Evolutionary conservation across 2,888 invertebrate species (phyloP).

Genomic region (Nemoura dubitans): DNA sequence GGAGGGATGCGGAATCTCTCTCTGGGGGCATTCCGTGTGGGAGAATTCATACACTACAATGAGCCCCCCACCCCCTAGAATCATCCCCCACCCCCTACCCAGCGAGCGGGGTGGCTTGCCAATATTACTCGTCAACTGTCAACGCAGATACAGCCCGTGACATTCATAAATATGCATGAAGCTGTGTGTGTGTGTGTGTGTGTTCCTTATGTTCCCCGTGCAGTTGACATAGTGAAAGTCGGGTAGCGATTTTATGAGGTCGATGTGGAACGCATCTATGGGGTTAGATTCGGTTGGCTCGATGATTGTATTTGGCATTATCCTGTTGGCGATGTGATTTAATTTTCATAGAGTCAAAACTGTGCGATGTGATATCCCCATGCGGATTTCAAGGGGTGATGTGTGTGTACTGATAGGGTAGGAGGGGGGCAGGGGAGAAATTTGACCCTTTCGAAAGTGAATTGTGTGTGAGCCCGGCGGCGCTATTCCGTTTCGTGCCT

Average conservation of each 20-base stretch:
- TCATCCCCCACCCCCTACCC: slow-evolving; percentile 32
- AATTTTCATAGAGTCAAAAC: slow-evolving; percentile 7
- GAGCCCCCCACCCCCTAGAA: slow-evolving; percentile 1
- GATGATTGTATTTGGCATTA: background rate
- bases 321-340: background rate
- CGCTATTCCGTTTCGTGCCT: too few species aligned
- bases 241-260: background rate
- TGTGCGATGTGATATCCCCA: background rate
- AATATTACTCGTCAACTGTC: slow-evolving; percentile 49
- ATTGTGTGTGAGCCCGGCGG: too few species aligned
- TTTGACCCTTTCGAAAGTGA: background rate
- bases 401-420: background rate
- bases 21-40: slow-evolving; percentile 31
- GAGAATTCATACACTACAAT: slow-evolving; percentile 47
- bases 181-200: too few species aligned
- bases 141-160: slow-evolving; percentile 35
- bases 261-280: background rate
- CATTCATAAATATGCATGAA: slow-evolving; percentile 48
- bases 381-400: background rate
- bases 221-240: background rate
- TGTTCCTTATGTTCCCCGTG: background rate
- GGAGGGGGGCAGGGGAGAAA: too few species aligned
- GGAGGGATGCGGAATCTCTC: slow-evolving; percentile 17
- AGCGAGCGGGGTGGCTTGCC: slow-evolving; percentile 43
- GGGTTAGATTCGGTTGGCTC: background rate